Conservation (phyloP, 1,140 invertebrate genomes). For the Hypothenemus hampei region DNA sequence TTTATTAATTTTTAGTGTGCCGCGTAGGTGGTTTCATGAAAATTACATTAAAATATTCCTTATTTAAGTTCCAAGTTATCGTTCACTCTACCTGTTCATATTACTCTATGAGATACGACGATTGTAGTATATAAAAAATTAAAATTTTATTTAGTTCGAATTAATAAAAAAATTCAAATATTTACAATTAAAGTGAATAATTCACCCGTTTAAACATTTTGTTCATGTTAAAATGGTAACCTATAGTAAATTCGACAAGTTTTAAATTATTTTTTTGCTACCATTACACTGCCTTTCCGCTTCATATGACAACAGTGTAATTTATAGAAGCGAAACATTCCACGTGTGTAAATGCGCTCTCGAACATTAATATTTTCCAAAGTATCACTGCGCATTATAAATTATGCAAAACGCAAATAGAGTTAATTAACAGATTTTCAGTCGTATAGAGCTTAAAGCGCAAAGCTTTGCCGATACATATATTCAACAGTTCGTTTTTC, state of each 20-base stretch:
- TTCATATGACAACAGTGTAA: neutral
- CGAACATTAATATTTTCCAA: too few relatives aligned
- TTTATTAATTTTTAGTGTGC: neutral
- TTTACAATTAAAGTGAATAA: neutral
- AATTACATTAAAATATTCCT: neutral
- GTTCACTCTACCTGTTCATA: neutral
- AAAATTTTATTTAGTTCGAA: neutral
- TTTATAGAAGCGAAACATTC: neutral
- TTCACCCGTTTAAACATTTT: too few relatives aligned
- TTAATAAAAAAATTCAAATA: neutral
- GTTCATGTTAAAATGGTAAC: too few relatives aligned
- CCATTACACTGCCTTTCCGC: too few relatives aligned
- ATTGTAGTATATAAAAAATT: too few relatives aligned
- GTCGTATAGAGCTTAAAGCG: neutral
- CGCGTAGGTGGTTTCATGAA: neutral
- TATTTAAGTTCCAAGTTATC: neutral
- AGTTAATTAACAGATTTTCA: slow-evolving; percentile 5
- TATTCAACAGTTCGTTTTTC: slow-evolving; percentile 4
- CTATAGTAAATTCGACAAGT: too few relatives aligned
- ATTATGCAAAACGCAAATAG: slow-evolving; percentile 4
- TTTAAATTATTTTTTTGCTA: too few relatives aligned
- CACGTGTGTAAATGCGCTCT: too few relatives aligned
- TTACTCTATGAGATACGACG: neutral
- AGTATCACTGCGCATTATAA: too few relatives aligned
- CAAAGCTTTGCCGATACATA: neutral